A percentile compares a stretch with the other conserved stretches of the same genome.
phyloP scores from a whole-genome alignment of 2,888 invertebrate genomes.

The Meteorus colon region DNA sequence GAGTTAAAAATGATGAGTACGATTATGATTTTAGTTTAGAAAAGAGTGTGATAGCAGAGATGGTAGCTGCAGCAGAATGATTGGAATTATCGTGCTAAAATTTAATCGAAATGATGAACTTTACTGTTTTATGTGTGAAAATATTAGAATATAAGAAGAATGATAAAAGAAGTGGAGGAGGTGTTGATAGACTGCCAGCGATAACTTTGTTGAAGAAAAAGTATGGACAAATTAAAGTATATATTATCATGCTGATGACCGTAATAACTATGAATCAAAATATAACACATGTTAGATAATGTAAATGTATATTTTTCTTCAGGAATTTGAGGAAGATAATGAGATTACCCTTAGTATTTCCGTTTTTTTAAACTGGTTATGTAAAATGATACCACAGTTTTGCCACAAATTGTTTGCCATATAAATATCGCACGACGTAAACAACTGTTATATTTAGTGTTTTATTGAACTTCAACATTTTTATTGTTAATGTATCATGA shows the following conservation, averaged over 20 bases:
- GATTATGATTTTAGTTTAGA: slow-evolving; percentile 77
- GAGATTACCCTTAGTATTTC: background rate
- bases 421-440: background rate
- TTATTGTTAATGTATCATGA: background rate
- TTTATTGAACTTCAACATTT: background rate
- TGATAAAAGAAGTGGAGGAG: background rate
- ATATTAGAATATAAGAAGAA: background rate
- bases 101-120: background rate
- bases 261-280: too few species aligned
- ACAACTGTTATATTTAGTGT: background rate
- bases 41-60: slow-evolving; percentile 76
- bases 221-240: too few species aligned
- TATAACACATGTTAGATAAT: too few species aligned
- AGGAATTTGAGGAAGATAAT: too few species aligned
- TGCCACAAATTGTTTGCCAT: slow-evolving; percentile 8
- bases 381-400: background rate
- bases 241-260: too few species aligned
- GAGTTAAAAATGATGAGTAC: slow-evolving; percentile 73
- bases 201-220: too few species aligned
- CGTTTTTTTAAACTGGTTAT: background rate
- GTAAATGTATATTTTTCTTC: too few species aligned
- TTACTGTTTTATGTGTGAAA: background rate
- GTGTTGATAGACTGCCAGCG: background rate
- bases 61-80: slow-evolving; percentile 57
- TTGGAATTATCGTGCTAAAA: background rate